Conservation (phyloP, 2,888 invertebrate species). For the Tiliacea citrago region DNA sequence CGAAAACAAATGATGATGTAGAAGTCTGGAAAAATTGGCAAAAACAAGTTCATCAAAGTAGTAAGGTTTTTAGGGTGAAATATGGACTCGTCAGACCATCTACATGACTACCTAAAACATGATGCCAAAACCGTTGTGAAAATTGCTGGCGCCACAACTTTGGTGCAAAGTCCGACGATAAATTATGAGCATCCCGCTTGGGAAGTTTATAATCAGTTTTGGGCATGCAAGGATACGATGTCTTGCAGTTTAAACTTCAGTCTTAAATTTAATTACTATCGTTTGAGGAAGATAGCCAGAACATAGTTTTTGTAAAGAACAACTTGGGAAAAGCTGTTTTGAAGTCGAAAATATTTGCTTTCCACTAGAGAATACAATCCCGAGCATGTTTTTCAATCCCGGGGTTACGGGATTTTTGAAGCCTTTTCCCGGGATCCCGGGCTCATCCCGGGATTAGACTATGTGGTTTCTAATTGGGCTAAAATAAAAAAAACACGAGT, state of each 20-base stretch:
- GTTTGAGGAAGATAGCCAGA: background rate
- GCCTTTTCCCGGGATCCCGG: too few relatives aligned
- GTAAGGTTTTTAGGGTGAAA: constrained; percentile 2
- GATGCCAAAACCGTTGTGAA: constrained; percentile 20
- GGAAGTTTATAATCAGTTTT: constrained; percentile 42
- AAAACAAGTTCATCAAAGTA: constrained; percentile 18
- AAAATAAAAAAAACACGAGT: too few relatives aligned
- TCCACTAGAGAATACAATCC: too few relatives aligned
- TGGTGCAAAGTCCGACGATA: constrained; percentile 13
- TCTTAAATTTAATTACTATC: background rate
- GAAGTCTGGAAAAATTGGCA: constrained; percentile 9
- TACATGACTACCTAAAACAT: constrained; percentile 19
- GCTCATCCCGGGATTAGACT: too few relatives aligned
- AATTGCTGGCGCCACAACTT: constrained; percentile 20
- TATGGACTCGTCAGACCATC: background rate
- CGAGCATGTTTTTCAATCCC: too few relatives aligned
- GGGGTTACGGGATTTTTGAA: too few relatives aligned
- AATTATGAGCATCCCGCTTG: constrained; percentile 37
- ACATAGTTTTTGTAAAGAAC: background rate
- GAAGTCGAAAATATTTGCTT: background rate
- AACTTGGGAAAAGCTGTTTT: background rate
- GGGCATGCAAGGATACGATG: constrained; percentile 15
- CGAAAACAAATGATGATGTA: background rate
- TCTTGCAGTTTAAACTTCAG: constrained; percentile 6
- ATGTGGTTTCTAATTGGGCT: too few relatives aligned